Conservation (phyloP, 2,888 invertebrate species). For the Diabrotica balteata region DNA sequence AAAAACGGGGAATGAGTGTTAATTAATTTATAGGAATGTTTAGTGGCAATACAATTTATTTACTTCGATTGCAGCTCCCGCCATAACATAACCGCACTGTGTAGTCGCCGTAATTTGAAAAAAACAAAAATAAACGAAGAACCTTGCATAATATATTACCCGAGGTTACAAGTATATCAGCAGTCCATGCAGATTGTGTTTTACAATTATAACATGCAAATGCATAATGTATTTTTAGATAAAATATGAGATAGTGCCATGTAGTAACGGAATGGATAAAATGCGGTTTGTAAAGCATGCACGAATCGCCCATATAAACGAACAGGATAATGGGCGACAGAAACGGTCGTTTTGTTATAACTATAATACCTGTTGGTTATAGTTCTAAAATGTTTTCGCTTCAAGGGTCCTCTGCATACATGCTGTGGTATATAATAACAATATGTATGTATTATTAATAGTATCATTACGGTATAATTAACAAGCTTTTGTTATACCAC, state of each 20-base stretch:
- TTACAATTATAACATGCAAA: constrained; percentile 35
- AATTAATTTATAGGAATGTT: too few relatives aligned
- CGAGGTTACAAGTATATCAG: constrained; percentile 26
- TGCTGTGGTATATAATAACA: background rate
- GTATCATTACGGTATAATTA: too few relatives aligned
- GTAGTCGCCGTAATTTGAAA: constrained; percentile 1
- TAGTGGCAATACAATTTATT: too few relatives aligned
- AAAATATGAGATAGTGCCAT: constrained; percentile 32
- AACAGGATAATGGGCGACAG: constrained; percentile 19
- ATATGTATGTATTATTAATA: too few relatives aligned
- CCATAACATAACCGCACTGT: background rate
- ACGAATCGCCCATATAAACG: constrained; percentile 41
- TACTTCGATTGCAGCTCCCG: background rate
- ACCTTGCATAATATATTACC: constrained; percentile 14
- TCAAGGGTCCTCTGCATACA: constrained; percentile 3
- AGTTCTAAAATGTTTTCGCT: constrained; percentile 10
- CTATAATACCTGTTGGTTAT: constrained; percentile 24
- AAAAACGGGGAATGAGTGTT: too few relatives aligned
- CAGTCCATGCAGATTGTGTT: constrained; percentile 32
- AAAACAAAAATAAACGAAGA: constrained; percentile 14
- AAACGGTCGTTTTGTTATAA: constrained; percentile 19
- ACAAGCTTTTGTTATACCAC: too few relatives aligned
- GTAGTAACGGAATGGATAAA: constrained; percentile 37
- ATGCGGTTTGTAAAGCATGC: constrained; percentile 39
- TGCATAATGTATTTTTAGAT: constrained; percentile 32